Base-by-base conservation (phyloP, 2,888 invertebrate species). In the Allygus modestus region DNA sequence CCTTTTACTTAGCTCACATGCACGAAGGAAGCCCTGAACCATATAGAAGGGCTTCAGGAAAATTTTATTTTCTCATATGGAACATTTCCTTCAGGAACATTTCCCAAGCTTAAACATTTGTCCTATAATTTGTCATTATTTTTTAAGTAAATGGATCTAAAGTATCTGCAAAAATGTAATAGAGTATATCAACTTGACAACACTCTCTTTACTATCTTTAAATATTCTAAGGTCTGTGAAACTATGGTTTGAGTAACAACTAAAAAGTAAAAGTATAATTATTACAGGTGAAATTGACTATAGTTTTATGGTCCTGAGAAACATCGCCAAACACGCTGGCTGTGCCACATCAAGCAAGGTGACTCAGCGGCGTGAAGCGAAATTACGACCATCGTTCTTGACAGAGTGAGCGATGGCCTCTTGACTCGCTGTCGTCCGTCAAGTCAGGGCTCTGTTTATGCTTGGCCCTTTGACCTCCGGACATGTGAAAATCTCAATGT, bases 331-430 rank as follows among this genome's bases (percentile, higher is more conserved):
- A 54, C 54, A 11, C 54, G 17, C 28, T 65, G 20, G 15, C 58
- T 23, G 20, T 23, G 46, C 46, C 23, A 23, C 58, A 58, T 58
- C 23, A 58, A 46, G 46, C 46, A 12, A 58, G 20, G 58, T 58
- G 65, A 65, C 28, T 65, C 65, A 65, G 26, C 65, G 65, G 65
- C 26, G 15, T 28, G 17, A 15, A 65, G 65, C 5, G 28, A 28
- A 58, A 28, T 65, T 26, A 23, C 23, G 51, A 51, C 51, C 51
- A 51, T 51, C 58, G 58, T 58, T 58, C 58, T 58, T 5, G 11
- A 20, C 20, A n/a, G 28, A 58, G 28, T 28, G 65, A 31, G 20
- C 17, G 31, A 65, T 31, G 54, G 11, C 2, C 65, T 31, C 65
- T 58, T 51, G 58, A 23, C 58, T 23, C 2, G 58, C 26, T 20